Conservation (phyloP, 2,113 vertebrate genomes). For the Odontesthes bonariensis region DNA sequence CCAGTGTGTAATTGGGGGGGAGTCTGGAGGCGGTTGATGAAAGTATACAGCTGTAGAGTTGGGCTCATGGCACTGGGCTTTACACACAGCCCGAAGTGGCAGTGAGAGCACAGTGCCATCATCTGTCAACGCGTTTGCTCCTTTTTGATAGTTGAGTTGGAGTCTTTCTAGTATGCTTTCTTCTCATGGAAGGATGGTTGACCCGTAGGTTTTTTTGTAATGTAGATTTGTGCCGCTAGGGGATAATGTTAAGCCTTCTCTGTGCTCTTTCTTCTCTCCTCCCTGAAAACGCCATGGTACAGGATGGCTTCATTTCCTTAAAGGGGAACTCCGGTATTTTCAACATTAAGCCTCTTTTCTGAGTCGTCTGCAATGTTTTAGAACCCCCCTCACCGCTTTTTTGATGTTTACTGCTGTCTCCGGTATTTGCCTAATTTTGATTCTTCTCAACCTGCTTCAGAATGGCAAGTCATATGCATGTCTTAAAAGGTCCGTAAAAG, state of each 20-base stretch:
- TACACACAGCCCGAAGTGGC: slow-evolving; percentile 56
- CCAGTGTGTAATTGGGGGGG: slow-evolving; percentile 81
- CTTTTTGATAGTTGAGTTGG: slow-evolving; percentile 78
- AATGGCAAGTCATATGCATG: no score
- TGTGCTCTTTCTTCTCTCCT: slow-evolving; percentile 80
- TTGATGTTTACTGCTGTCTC: no score
- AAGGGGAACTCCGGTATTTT: no score
- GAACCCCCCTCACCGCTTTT: no score
- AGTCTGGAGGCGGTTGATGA: slow-evolving; percentile 84
- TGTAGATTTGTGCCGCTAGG: slow-evolving; percentile 71
- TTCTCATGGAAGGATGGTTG: slow-evolving; percentile 60
- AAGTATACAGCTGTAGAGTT: slow-evolving; percentile 81
- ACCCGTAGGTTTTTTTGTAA: slow-evolving; percentile 62
- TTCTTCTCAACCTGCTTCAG: no score
- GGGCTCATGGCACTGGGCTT: slow-evolving; percentile 83
- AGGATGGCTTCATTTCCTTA: slow-evolving; percentile 66
- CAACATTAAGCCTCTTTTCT: no score
- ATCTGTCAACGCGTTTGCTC: slow-evolving; percentile 80
- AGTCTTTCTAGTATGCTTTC: slow-evolving; percentile 73
- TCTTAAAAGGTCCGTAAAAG: no score
- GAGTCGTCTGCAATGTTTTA: no score
- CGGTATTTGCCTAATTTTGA: no score
- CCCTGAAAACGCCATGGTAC: slow-evolving; percentile 64
- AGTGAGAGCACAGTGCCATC: slow-evolving; percentile 80
- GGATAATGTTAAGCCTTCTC: slow-evolving; percentile 73